Base-by-base conservation (phyloP, 2,113 vertebrate species). In the Xyrauchen texanus region DNA sequence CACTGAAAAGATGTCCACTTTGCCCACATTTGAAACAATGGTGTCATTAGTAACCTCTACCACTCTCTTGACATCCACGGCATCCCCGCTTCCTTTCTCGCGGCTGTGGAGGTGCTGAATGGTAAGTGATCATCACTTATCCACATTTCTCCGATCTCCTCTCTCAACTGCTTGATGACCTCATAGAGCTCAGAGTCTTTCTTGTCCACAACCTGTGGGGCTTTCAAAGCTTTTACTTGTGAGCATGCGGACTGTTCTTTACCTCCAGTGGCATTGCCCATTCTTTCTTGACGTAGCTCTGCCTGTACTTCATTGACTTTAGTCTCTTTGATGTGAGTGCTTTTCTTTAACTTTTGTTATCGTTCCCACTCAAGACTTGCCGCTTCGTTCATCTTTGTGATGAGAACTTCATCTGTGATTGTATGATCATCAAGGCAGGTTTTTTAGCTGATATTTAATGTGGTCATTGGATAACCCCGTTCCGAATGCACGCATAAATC, bases 151-250 rank as follows among this genome's bases (percentile, higher is more conserved):
- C n/a, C n/a, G n/a, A n/a, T n/a, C n/a, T n/a, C n/a, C n/a, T n/a
- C n/a, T n/a, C n/a, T n/a, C n/a, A n/a, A n/a, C n/a, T n/a, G 85
- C 81, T 90, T 90, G 86, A 91, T 87, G 81, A 81, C 57, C 77
- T 86, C 64, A 49, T 86, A 80, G 0, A 87, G 68, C 6, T 86
- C 84, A 3, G 55, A 8, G 52, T 85, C 85, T 68, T 6, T 74
- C 0, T 5, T 34, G 47, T 61, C 42, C 34, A 45, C 62, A 15
- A 13, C 7, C 9, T 63, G 46, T 60, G 44, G 70, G 0, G 45
- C 34, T 75, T 13, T 63, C 10, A 75, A 62, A 51, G 7, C 16
- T 13, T 21, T 63, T 9, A 62, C 12, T 69, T 60, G 75, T 21
- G 75, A 47, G 61, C 69, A 15, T 0, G 51, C 8, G 0, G 12